phyloP scores from a whole-genome alignment of 2,113 vertebrate species.

The Thalassarche chlororhynchos region DNA sequence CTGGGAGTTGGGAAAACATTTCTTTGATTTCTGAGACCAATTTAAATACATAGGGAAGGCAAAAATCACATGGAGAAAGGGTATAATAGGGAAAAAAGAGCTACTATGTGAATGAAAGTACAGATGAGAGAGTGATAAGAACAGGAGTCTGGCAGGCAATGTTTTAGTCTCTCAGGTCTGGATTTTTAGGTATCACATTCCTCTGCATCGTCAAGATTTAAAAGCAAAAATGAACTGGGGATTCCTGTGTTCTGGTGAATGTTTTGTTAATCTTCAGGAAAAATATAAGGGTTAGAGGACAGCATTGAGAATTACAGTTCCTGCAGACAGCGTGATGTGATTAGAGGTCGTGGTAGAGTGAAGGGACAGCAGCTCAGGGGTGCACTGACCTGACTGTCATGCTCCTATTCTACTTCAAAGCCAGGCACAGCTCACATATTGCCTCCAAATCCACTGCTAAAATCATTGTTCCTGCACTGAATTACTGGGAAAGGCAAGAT shows the following conservation, averaged over 20 bases:
- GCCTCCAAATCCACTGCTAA: neutral
- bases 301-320: neutral
- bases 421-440: neutral
- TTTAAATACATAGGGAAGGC: neutral
- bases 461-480: neutral
- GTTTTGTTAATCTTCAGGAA: neutral
- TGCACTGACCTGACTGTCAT: neutral
- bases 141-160: neutral
- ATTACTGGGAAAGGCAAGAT: neutral
- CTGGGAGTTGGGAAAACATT: neutral
- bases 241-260: neutral
- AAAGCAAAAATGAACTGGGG: neutral
- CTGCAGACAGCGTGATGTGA: rapidly evolving
- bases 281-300: neutral
- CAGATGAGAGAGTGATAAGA: neutral
- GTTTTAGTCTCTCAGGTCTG: neutral
- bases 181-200: neutral
- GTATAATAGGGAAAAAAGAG: neutral
- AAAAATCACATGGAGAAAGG: neutral
- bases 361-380: neutral
- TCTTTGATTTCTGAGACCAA: neutral
- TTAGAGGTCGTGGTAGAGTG: neutral
- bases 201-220: neutral
- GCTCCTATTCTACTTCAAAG: neutral
- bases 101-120: neutral